Evolutionary conservation across 2,797 vertebrate genomes (phyloP).

Genomic region (Spinus olivaceus): DNA sequence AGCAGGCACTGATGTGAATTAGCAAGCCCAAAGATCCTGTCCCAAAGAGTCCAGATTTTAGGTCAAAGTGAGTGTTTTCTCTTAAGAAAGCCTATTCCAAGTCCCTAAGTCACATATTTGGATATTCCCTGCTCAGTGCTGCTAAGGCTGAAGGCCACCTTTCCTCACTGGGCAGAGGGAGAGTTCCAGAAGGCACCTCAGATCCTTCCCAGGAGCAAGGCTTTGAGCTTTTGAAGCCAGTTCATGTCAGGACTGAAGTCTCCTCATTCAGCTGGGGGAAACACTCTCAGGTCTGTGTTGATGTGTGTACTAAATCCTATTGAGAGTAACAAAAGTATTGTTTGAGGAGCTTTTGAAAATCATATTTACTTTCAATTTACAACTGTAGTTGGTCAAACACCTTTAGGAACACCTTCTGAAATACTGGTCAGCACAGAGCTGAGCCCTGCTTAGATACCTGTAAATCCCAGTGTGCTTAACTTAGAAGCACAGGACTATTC

Average conservation of each 20-base stretch:
- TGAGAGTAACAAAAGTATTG: background rate
- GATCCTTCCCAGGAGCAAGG: background rate
- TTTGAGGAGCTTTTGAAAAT: background rate
- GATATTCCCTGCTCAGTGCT: background rate
- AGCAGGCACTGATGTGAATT: background rate
- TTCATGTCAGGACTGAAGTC: background rate
- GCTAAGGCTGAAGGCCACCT: background rate
- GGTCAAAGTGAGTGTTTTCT: background rate
- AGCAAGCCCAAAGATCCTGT: background rate
- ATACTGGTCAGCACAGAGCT: background rate
- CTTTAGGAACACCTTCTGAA: background rate
- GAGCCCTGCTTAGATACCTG: background rate
- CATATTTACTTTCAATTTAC: background rate
- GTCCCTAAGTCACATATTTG: background rate
- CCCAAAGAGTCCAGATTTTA: background rate
- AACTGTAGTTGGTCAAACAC: background rate
- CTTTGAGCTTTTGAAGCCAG: background rate
- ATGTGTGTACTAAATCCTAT: background rate
- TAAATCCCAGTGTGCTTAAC: background rate
- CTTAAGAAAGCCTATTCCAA: fast-evolving
- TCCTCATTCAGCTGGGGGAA: background rate
- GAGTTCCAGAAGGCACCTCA: background rate
- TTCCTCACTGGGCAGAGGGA: background rate
- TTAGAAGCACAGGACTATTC: background rate
- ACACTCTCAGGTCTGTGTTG: background rate